phyloP scores from a whole-genome alignment of 2,113 vertebrate genomes.

The Tapirus terrestris region DNA sequence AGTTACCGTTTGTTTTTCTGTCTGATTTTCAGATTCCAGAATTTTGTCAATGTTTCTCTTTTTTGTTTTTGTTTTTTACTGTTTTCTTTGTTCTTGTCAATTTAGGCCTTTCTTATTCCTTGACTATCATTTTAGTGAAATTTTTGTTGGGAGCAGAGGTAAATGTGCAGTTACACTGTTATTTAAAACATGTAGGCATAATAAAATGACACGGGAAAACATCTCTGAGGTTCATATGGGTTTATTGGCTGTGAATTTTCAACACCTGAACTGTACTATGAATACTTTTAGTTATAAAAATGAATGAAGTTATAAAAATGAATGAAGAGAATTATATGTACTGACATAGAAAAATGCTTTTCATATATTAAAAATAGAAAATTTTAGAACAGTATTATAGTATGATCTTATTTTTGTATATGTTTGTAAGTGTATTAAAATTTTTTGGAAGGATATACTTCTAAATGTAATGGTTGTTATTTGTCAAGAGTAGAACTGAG shows the following conservation, averaged over 20 bases:
- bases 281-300: conserved; percentile 17
- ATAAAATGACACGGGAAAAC: conserved; percentile 37
- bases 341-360: conserved; percentile 24
- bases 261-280: neutral
- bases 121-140: conserved; percentile 21
- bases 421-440: conserved; percentile 24
- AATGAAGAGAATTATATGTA: neutral
- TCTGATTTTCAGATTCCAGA: neutral
- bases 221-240: neutral
- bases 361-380: conserved; percentile 31
- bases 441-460: neutral
- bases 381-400: conserved; percentile 3
- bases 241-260: conserved; percentile 49
- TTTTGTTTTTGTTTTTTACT: conserved; percentile 36
- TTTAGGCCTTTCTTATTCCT: conserved; percentile 46
- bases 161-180: neutral
- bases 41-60: conserved; percentile 26
- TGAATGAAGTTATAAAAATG: conserved; percentile 16
- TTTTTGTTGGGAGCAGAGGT: neutral
- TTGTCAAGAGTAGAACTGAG: neutral
- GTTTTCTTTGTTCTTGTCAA: neutral
- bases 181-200: conserved; percentile 30
- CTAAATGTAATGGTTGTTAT: conserved; percentile 10
- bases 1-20: conserved; percentile 15
- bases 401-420: neutral